These are phyloP conservation scores for Drosophila aldrichi DNA, from an alignment of 2,888 invertebrate genomes.

Conservation along the genomic window DNA sequence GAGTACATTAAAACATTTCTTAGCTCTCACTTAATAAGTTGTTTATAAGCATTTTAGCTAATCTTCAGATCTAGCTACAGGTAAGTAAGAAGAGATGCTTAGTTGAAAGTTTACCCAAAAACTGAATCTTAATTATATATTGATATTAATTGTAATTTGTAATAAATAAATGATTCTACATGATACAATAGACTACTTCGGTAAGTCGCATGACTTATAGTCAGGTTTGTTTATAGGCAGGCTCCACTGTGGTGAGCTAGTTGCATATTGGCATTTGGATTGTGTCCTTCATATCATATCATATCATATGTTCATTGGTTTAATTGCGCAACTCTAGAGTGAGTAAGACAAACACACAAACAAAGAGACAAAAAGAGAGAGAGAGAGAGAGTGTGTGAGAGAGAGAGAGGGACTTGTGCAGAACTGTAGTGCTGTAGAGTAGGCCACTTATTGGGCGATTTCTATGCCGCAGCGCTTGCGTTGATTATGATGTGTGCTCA, in stretches of 20 bases:
- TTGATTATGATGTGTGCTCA: slow-evolving; percentile 68
- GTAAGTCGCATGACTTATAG: too few species aligned
- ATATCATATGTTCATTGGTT: slow-evolving; percentile 5
- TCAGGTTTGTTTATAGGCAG: background rate
- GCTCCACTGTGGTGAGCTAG: background rate
- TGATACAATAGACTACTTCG: too few species aligned
- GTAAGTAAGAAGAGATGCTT: too few species aligned
- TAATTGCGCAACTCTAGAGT: background rate
- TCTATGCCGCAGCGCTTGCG: slow-evolving; percentile 50
- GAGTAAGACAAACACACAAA: background rate
- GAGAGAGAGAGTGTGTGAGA: background rate
- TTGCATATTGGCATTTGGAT: slow-evolving; percentile 11
- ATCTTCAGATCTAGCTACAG: too few species aligned
- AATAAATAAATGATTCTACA: too few species aligned
- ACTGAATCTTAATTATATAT: too few species aligned
- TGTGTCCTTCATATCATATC: slow-evolving; percentile 40
- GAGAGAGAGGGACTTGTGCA: background rate
- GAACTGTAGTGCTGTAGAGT: background rate
- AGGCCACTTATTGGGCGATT: slow-evolving; percentile 38
- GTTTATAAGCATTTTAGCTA: too few species aligned
- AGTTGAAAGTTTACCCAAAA: too few species aligned
- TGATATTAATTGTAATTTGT: too few species aligned
- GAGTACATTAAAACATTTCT: too few species aligned
- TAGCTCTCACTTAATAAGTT: too few species aligned
- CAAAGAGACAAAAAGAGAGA: background rate